These are phyloP conservation scores for Ladona fulva DNA, from an alignment of 1,140 invertebrate genomes.

Conservation along the genomic window DNA sequence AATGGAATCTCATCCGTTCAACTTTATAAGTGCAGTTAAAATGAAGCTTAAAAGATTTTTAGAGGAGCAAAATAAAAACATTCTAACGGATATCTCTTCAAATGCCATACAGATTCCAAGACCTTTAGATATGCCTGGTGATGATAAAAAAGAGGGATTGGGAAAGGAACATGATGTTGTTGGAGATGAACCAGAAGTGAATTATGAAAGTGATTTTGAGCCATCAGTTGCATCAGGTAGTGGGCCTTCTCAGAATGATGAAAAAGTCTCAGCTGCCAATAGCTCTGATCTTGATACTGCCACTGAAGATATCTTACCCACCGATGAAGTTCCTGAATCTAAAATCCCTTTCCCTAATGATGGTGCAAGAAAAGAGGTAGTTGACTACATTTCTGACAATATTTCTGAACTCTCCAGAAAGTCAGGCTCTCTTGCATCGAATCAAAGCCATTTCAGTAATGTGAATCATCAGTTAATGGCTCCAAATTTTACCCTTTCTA, in stretches of 20 bases:
- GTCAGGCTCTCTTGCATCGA: not conserved
- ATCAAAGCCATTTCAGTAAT: not conserved
- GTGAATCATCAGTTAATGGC: not conserved
- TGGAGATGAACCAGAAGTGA: not conserved
- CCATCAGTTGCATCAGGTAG: not conserved
- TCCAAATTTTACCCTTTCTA: not conserved
- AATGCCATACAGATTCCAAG: not conserved
- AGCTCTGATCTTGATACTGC: not conserved
- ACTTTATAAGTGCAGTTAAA: not conserved
- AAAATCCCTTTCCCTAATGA: not conserved
- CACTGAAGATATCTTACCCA: not conserved
- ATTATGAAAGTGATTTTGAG: conserved; percentile 2
- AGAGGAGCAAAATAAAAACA: not conserved
- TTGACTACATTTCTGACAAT: not conserved
- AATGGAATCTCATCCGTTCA: not conserved
- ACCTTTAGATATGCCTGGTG: not conserved
- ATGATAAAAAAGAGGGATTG: not conserved
- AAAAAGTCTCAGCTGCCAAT: not conserved
- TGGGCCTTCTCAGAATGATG: not conserved
- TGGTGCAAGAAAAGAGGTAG: not conserved
- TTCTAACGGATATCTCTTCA: not conserved
- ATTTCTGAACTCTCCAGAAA: not conserved
- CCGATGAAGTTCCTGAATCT: not conserved
- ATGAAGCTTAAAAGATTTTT: not conserved
- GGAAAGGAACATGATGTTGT: not conserved